Conservation (phyloP, 2,888 invertebrate genomes). For the Petrolisthes manimaculis region DNA sequence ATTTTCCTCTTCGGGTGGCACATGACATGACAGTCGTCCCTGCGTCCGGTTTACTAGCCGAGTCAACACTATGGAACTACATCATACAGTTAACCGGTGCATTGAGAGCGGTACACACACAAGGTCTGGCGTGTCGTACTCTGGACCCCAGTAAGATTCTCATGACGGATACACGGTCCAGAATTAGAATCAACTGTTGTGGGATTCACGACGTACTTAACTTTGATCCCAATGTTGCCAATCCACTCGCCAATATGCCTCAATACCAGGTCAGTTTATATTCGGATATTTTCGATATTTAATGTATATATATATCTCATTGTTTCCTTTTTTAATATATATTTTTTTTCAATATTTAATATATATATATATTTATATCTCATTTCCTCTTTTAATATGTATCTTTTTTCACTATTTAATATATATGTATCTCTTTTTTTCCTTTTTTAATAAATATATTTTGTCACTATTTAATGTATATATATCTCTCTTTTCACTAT, state of each 20-base stretch:
- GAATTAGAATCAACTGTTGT: conserved; percentile 82
- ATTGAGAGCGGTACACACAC: conserved; percentile 88
- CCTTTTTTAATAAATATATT: too few relatives aligned
- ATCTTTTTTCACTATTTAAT: not conserved
- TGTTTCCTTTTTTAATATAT: not conserved
- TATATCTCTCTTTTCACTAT: too few relatives aligned
- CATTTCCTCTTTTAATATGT: too few relatives aligned
- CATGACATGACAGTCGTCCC: not conserved
- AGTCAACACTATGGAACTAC: conserved; percentile 93
- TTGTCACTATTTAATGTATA: too few relatives aligned
- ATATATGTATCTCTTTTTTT: not conserved
- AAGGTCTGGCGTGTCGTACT: conserved; percentile 82
- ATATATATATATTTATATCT: conserved; percentile 5
- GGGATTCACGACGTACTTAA: conserved; percentile 86
- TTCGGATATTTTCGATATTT: not conserved
- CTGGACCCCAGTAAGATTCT: conserved; percentile 86
- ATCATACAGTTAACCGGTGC: conserved; percentile 96
- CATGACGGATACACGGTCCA: conserved; percentile 56
- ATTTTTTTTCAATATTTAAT: not conserved
- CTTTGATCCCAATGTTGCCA: conserved; percentile 79
- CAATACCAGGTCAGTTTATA: conserved; percentile 80
- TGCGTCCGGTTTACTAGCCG: conserved; percentile 81
- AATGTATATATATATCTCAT: not conserved
- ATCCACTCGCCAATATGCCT: conserved; percentile 76
- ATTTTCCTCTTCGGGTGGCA: too few relatives aligned